Evolutionary conservation across 2,888 invertebrate genomes (phyloP).

Genomic region (Ormyrus labotus): DNA sequence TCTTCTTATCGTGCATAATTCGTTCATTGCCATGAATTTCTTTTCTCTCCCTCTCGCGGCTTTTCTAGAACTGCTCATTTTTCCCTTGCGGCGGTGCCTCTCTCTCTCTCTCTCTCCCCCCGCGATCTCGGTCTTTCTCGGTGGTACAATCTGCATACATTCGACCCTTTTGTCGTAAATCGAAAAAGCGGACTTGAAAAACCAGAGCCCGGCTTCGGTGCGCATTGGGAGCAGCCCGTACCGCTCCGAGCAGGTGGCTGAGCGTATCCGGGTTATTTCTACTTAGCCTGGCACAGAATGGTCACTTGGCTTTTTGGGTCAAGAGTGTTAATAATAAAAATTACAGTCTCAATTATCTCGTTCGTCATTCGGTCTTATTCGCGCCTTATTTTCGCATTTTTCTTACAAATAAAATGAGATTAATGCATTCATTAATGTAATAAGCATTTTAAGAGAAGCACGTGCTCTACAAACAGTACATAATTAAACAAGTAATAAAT

Average conservation of each 20-base stretch:
- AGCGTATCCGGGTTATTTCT: not conserved
- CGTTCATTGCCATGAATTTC: not conserved
- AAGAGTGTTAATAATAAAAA: not conserved
- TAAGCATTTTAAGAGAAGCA: no score
- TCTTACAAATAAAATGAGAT: not conserved
- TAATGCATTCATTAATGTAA: no score
- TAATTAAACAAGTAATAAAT: no score
- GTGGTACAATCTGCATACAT: conserved; percentile 51
- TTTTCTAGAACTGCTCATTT: conserved; percentile 11
- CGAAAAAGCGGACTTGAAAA: conserved; percentile 19
- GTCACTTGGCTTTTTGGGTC: conserved; percentile 19
- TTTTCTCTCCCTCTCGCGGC: not conserved
- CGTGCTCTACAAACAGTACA: no score
- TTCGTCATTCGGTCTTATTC: not conserved
- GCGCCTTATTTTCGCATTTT: not conserved
- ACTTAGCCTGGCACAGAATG: not conserved
- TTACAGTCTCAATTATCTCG: not conserved
- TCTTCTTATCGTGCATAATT: not conserved
- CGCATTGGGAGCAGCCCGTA: not conserved
- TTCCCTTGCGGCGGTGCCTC: conserved; percentile 2
- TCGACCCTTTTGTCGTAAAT: conserved; percentile 11
- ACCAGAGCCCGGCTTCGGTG: not conserved
- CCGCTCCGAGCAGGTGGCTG: conserved; percentile 5
- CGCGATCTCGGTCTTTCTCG: no score
- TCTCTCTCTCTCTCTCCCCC: no score